Percentiles rank a stretch among this genome's conserved stretches.
These are phyloP conservation scores for Oreochromis mossambicus DNA, from an alignment of 2,797 vertebrate species.

Conservation along the genomic window DNA sequence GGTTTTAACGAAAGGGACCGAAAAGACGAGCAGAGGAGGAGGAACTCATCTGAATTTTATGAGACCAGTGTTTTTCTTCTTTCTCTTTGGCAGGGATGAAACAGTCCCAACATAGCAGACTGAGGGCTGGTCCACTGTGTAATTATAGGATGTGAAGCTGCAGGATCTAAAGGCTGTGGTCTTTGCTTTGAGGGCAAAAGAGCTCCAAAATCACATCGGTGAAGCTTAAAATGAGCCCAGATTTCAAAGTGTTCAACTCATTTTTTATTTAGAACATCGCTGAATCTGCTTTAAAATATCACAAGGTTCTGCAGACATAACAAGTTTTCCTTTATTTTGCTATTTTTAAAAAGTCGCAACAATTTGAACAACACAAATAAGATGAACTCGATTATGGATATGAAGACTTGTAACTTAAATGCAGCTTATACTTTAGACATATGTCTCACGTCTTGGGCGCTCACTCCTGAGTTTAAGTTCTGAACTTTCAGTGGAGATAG, in stretches of 20 bases:
- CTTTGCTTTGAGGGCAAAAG: neutral
- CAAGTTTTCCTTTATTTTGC: neutral
- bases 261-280: neutral
- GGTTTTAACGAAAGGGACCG: constrained; percentile 7
- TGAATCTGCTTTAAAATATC: neutral
- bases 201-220: neutral
- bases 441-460: neutral
- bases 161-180: constrained; percentile 28
- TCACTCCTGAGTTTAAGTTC: neutral
- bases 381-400: neutral
- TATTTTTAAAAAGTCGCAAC: neutral
- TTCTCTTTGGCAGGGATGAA: constrained; percentile 17
- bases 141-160: constrained; percentile 37
- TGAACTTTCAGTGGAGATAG: neutral
- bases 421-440: neutral
- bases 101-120: constrained; percentile 42
- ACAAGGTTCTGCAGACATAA: neutral
- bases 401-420: neutral
- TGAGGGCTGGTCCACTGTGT: constrained; percentile 25
- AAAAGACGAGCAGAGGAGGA: neutral
- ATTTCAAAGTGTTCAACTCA: neutral
- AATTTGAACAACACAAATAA: neutral
- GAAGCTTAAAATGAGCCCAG: neutral
- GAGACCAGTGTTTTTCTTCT: neutral
- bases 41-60: constrained; percentile 44